These are phyloP conservation scores for Callocephalon fimbriatum DNA, from an alignment of 2,113 vertebrate genomes.

Conservation along the genomic window DNA sequence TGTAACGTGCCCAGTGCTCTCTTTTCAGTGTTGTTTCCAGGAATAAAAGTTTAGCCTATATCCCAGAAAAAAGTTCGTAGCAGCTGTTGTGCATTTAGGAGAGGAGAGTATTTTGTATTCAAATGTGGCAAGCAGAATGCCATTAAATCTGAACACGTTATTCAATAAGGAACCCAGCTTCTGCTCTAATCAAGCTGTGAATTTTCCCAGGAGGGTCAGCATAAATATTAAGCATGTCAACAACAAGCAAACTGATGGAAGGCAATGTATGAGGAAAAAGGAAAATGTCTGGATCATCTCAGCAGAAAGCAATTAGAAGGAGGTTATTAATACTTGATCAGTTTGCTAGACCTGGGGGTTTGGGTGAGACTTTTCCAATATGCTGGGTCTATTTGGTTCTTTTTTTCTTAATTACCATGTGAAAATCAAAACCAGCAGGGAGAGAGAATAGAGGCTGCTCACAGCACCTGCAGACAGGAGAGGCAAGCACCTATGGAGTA, in stretches of 20 bases:
- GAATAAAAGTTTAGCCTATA: background rate
- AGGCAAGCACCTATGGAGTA: background rate
- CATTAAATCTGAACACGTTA: conserved; percentile 43
- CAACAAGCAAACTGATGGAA: conserved; percentile 35
- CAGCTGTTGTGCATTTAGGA: background rate
- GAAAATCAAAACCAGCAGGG: conserved; percentile 25
- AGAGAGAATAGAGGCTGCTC: background rate
- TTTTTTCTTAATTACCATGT: background rate
- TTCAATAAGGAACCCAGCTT: conserved; percentile 25
- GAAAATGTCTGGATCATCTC: conserved; percentile 7
- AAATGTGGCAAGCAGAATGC: background rate
- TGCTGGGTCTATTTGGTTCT: background rate
- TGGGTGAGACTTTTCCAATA: background rate
- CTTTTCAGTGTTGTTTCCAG: background rate
- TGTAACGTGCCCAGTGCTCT: accelerated
- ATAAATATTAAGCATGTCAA: conserved; percentile 59
- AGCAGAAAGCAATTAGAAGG: conserved; percentile 26
- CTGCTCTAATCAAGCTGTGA: conserved; percentile 54
- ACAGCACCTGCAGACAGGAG: background rate
- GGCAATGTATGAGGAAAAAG: background rate
- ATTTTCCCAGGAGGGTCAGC: conserved; percentile 45
- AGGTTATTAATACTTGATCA: conserved; percentile 47
- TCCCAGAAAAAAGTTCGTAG: background rate
- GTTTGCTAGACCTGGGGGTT: background rate
- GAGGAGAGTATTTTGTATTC: conserved; percentile 19